Evolutionary conservation across 2,888 invertebrate genomes (phyloP).

Genomic region (Orthosia gothica): DNA sequence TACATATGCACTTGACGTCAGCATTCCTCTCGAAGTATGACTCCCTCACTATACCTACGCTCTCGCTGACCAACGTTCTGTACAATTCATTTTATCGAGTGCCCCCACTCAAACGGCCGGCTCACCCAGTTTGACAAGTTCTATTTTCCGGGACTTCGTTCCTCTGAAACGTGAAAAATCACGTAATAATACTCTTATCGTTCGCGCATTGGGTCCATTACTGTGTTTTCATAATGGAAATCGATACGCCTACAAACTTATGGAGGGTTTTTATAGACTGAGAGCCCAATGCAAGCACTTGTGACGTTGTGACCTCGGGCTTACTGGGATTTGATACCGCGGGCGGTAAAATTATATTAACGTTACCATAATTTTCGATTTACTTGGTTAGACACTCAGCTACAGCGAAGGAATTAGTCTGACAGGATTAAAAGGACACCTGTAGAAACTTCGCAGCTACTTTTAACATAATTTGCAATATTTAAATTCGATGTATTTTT

Average conservation of each 20-base stretch:
- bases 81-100: slow-evolving; percentile 37
- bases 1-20: background rate
- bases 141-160: slow-evolving; percentile 49
- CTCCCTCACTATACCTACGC: background rate
- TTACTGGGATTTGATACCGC: too few species aligned
- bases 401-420: slow-evolving; percentile 34
- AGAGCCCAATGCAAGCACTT: slow-evolving; percentile 73
- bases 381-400: slow-evolving; percentile 40
- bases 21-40: background rate
- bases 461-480: slow-evolving; percentile 34
- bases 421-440: slow-evolving; percentile 25
- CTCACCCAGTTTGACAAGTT: slow-evolving; percentile 34
- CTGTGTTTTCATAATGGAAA: slow-evolving; percentile 83
- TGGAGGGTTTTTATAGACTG: slow-evolving; percentile 74
- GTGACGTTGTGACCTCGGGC: too few species aligned
- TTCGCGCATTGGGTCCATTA: slow-evolving; percentile 75
- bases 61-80: slow-evolving; percentile 2
- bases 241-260: slow-evolving; percentile 81
- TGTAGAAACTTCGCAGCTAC: background rate
- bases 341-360: slow-evolving; percentile 49
- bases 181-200: slow-evolving; percentile 72
- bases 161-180: slow-evolving; percentile 62
- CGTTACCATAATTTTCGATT: slow-evolving; percentile 62
- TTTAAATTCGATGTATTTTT: slow-evolving; percentile 37
- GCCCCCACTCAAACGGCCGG: slow-evolving; percentile 13